A percentile compares a stretch with the other conserved stretches of the same genome.
These are phyloP conservation scores for Melinaea marsaeus DNA, from an alignment of 2,888 invertebrate species.

Conservation along the genomic window DNA sequence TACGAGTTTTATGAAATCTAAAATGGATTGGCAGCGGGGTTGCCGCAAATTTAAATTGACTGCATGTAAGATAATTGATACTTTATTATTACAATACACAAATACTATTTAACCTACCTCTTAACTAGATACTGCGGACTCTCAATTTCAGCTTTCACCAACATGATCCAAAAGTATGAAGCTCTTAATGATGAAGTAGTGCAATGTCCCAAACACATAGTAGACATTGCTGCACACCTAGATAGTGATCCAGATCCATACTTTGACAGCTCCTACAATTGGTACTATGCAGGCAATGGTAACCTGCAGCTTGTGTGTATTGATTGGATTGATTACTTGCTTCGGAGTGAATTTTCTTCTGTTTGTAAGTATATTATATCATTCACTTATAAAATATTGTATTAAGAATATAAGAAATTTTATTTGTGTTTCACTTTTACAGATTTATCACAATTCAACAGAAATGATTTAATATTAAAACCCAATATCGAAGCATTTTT, in stretches of 20 bases:
- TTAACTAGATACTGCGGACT: background rate
- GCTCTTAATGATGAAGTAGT: conserved; percentile 57
- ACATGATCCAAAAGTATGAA: conserved; percentile 39
- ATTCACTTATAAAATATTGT: background rate
- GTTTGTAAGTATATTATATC: conserved; percentile 55
- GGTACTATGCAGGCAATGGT: conserved; percentile 70
- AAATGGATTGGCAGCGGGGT: conserved; percentile 48
- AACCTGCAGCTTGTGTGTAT: conserved; percentile 53
- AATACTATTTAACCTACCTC: too few relatives aligned
- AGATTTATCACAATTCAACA: conserved; percentile 58
- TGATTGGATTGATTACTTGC: conserved; percentile 53
- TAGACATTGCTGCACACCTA: conserved; percentile 56
- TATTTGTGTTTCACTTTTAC: conserved; percentile 32
- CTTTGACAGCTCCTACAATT: conserved; percentile 61
- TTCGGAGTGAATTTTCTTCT: conserved; percentile 57
- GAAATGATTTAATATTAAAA: conserved; percentile 42
- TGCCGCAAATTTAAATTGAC: conserved; percentile 32
- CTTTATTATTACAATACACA: too few relatives aligned
- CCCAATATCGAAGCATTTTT: conserved; percentile 41
- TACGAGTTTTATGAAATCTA: conserved; percentile 48
- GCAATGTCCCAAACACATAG: conserved; percentile 53
- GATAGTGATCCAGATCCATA: conserved; percentile 61
- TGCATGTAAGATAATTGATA: conserved; percentile 39
- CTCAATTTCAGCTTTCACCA: conserved; percentile 27
- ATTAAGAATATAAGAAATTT: background rate